phyloP scores from a whole-genome alignment of 2,797 vertebrate genomes.

The Chiroxiphia lanceolata region DNA sequence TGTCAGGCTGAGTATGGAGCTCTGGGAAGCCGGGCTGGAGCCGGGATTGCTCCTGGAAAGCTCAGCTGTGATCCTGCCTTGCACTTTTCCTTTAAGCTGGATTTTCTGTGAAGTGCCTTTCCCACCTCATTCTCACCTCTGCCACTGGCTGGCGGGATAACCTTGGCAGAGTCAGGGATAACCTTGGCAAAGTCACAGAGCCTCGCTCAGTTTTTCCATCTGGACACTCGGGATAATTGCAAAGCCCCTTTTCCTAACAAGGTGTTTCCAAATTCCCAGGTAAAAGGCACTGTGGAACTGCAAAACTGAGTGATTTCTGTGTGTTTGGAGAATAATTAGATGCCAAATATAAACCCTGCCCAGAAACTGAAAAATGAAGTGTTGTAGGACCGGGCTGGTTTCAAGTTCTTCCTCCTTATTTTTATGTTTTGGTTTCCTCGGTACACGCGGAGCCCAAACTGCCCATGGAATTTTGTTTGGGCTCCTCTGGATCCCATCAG shows the following conservation, averaged over 20 bases:
- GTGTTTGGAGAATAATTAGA: conserved; percentile 33
- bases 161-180: neutral
- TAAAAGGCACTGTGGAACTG: neutral
- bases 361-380: conserved; percentile 44
- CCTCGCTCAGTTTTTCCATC: neutral
- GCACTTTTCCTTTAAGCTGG: neutral
- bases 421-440: neutral
- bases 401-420: neutral
- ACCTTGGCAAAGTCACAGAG: neutral
- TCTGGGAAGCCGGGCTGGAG: neutral
- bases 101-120: neutral
- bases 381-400: neutral
- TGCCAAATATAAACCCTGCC: conserved; percentile 23
- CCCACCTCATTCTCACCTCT: neutral
- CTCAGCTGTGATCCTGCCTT: neutral
- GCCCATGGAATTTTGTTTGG: neutral
- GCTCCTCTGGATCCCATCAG: conserved; percentile 5
- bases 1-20: accelerated
- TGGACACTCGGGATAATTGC: neutral
- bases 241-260: neutral
- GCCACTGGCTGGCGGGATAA: neutral
- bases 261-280: neutral
- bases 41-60: neutral
- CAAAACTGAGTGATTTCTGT: neutral
- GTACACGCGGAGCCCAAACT: neutral